Base-by-base conservation (phyloP, 1,140 invertebrate genomes). In the Diachasma alloeum region DNA sequence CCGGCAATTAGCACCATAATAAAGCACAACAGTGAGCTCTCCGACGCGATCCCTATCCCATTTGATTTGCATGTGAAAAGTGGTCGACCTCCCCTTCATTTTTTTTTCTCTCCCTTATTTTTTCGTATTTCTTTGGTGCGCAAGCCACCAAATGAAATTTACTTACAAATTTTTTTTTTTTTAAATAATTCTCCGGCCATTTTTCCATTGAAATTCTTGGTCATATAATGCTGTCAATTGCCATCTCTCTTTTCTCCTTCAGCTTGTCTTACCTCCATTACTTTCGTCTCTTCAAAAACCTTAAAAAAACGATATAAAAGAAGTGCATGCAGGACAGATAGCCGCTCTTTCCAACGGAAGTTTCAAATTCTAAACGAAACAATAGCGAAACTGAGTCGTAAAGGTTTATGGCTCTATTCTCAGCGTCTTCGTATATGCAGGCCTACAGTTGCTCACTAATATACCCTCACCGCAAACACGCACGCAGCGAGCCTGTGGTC, bases 341-440 rank as follows among this genome's bases (percentile, higher is more conserved):
- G 66, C 66, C 31, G 36, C 31, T 68, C 22, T 66, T 26, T 31
- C 31, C 36, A 85, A 81, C 83, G 84, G 81, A 87, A 85, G 82
- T 86, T 82, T 85, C 81, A 63, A 81, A 78, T 80, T 79, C 76
- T 78, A 81, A 80, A 77, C 79, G 74, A 82, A 83, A 84, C 82
- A 83, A 83, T 83, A 79, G 77, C 71, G 77, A 79, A 78, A 79
- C 48, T 31, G 77, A 80, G 82, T 75, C 77, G 81, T 83, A 81
- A 83, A 84, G 76, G 77, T 83, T 84, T 84, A 84, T 81, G 79
- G 80, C 83, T 84, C 83, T 83, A 83, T 83, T 84, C 77, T 80
- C 46, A 68, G 71, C 77, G 75, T 80, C 79, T 63, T 63, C 19
- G 59, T 63, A 63, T 63, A 63, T 48, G 42, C 70, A n/a, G 31